These are phyloP conservation scores for Euplagia quadripunctaria DNA, from an alignment of 2,888 invertebrate genomes.

Conservation along the genomic window DNA sequence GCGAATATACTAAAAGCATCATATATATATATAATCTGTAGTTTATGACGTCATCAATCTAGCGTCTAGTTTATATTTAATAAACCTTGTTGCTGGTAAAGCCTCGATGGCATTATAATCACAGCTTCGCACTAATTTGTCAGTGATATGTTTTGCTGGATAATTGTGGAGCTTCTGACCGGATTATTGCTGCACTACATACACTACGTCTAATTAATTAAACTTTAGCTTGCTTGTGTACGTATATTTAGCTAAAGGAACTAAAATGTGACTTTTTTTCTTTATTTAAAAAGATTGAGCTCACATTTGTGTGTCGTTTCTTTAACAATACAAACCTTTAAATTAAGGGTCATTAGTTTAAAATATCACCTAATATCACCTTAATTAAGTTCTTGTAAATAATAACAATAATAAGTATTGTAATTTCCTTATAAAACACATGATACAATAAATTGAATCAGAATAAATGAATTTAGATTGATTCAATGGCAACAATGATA, in stretches of 20 bases:
- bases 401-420: no score
- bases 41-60: slow-evolving; percentile 39
- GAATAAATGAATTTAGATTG: no score
- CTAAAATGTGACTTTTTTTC: neutral
- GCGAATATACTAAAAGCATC: slow-evolving; percentile 33
- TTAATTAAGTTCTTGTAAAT: no score
- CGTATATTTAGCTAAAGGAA: neutral
- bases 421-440: no score
- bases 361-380: no score
- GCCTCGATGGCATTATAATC: slow-evolving; percentile 2
- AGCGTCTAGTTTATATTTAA: slow-evolving; percentile 30
- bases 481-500: no score
- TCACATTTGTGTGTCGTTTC: no score
- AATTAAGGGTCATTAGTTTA: no score
- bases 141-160: neutral
- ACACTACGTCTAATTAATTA: neutral
- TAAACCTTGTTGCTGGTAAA: slow-evolving; percentile 26
- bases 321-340: neutral
- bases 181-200: neutral
- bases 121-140: neutral
- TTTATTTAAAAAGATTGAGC: neutral
- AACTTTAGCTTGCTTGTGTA: neutral
- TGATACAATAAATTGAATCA: no score
- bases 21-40: slow-evolving; percentile 28
- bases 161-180: neutral